Conservation (phyloP, 2,113 vertebrate genomes). For the Lamprologus callipterus region DNA sequence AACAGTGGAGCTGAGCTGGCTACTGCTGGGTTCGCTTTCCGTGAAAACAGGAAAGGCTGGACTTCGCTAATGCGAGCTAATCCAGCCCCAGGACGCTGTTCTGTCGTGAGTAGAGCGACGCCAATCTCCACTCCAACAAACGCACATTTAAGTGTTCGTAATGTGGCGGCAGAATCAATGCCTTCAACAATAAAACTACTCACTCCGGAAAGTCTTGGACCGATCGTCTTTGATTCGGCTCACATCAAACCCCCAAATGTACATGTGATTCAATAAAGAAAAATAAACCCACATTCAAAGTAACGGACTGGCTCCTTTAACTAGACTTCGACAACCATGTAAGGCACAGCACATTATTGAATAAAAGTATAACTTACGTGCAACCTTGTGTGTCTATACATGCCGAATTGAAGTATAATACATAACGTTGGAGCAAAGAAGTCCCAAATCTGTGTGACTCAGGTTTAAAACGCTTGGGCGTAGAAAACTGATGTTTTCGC, state of each 20-base stretch:
- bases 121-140: neutral
- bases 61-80: neutral
- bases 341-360: neutral
- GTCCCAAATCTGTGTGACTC: neutral
- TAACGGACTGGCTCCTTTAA: neutral
- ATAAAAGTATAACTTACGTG: neutral
- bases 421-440: neutral
- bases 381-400: neutral
- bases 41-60: slow-evolving; percentile 58
- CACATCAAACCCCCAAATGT: neutral
- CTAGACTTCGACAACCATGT: neutral
- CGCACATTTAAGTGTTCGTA: neutral
- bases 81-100: neutral
- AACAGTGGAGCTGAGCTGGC: neutral
- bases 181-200: neutral
- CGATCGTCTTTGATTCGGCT: neutral
- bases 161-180: rapidly evolving
- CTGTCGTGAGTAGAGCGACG: neutral
- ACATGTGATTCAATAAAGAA: neutral
- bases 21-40: slow-evolving; percentile 7
- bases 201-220: neutral
- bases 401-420: neutral
- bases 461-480: neutral
- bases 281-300: neutral
- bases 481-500: neutral